Evolutionary conservation across 2,113 vertebrate genomes (phyloP).

Genomic region (Microtus pennsylvanicus): DNA sequence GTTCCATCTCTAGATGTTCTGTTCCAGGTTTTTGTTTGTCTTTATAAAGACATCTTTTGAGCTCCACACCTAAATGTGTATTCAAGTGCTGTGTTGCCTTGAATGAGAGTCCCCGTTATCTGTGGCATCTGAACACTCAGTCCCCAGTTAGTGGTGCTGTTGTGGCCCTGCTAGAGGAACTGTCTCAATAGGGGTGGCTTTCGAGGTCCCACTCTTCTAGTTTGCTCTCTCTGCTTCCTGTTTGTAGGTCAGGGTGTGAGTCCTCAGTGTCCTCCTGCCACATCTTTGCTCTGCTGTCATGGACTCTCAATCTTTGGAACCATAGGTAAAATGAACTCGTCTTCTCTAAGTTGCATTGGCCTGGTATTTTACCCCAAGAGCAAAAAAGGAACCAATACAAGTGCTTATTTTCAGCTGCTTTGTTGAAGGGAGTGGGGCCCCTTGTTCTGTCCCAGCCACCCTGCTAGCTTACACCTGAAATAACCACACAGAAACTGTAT

Average conservation of each 20-base stretch:
- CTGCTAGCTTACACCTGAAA: no score
- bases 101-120: not conserved
- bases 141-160: not conserved
- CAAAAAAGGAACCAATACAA: not conserved
- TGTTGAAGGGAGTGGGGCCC: no score
- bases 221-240: not conserved
- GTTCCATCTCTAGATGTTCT: not conserved
- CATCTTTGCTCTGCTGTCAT: not conserved
- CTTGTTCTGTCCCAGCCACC: no score
- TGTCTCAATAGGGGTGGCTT: not conserved
- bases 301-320: not conserved
- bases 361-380: not conserved
- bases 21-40: not conserved
- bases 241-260: not conserved
- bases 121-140: not conserved
- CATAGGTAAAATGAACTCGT: not conserved
- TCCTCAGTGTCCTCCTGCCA: not conserved
- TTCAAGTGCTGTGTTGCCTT: not conserved
- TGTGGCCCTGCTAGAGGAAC: not conserved
- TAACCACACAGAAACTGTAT: no score
- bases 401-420: not conserved
- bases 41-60: not conserved
- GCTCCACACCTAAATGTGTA: not conserved
- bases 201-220: not conserved
- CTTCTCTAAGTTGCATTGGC: not conserved